These are phyloP conservation scores for Amniataba percoides DNA, from an alignment of 2,797 vertebrate species.

Conservation along the genomic window DNA sequence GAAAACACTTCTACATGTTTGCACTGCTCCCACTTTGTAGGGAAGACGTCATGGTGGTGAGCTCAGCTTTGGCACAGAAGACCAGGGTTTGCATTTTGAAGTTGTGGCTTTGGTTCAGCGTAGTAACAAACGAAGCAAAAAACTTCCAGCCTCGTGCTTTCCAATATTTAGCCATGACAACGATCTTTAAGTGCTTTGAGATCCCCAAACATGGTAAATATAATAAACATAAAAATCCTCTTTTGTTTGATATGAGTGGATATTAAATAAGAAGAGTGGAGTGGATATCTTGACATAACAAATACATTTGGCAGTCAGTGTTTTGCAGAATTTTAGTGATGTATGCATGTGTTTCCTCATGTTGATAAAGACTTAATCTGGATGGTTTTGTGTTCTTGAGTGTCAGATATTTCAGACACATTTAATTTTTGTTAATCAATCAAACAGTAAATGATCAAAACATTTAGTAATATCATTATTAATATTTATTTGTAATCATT, in stretches of 20 bases:
- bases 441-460: background rate
- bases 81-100: background rate
- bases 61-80: background rate
- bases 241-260: background rate
- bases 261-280: background rate
- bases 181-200: background rate
- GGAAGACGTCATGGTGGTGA: background rate
- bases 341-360: too few relatives aligned
- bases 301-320: background rate
- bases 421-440: background rate
- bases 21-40: background rate
- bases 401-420: background rate
- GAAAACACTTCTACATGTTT: background rate
- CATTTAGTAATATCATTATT: background rate
- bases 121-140: background rate
- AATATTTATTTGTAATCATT: background rate
- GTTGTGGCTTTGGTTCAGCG: background rate
- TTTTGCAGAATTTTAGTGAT: background rate
- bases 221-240: too few relatives aligned
- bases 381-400: too few relatives aligned
- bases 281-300: background rate
- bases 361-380: too few relatives aligned
- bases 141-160: too few relatives aligned
- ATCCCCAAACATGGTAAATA: background rate
- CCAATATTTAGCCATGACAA: background rate